phyloP scores from a whole-genome alignment of 2,888 invertebrate species.

The Diarsia dahlii region DNA sequence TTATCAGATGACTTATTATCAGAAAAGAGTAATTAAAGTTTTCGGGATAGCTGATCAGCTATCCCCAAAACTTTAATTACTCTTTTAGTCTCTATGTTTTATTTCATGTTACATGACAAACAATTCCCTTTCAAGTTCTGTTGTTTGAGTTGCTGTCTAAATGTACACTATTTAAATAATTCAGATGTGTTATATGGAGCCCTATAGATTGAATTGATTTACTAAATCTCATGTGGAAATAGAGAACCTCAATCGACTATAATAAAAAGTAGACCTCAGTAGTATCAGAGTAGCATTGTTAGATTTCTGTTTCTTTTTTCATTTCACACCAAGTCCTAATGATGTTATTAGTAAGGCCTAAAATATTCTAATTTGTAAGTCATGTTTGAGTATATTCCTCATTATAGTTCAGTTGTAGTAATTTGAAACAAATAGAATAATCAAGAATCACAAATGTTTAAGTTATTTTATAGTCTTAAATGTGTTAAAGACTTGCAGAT shows the following conservation, averaged over 20 bases:
- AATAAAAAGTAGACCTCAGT: too few relatives aligned
- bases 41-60: too few relatives aligned
- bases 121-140: background rate
- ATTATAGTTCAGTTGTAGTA: background rate
- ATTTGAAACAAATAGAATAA: background rate
- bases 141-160: background rate
- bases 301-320: background rate
- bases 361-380: background rate
- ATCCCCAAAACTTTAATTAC: background rate
- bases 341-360: background rate
- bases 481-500: background rate
- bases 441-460: background rate
- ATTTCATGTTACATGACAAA: background rate
- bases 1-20: too few relatives aligned
- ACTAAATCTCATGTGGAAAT: too few relatives aligned
- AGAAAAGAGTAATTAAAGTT: too few relatives aligned
- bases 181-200: rapidly evolving
- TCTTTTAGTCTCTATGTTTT: background rate
- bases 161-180: background rate
- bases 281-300: background rate
- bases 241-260: background rate
- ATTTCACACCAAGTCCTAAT: background rate
- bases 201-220: background rate
- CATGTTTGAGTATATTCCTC: background rate
- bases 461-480: background rate